phyloP scores from a whole-genome alignment of 2,797 vertebrate species.

The Trichosurus vulpecula region DNA sequence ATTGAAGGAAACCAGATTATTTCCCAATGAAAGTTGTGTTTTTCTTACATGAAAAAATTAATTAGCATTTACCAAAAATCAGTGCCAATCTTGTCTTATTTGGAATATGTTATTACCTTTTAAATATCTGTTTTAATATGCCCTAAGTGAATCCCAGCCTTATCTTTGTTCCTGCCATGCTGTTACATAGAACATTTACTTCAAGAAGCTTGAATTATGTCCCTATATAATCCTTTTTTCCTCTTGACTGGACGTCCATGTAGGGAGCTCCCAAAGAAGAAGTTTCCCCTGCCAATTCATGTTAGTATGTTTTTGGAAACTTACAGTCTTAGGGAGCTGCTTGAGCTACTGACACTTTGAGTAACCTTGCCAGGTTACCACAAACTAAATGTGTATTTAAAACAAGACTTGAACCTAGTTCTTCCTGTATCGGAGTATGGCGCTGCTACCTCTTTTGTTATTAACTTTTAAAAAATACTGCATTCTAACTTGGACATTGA shows the following conservation, averaged over 20 bases:
- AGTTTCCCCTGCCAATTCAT: neutral
- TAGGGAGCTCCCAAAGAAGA: neutral
- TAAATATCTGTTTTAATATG: constrained; percentile 24
- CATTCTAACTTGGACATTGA: neutral
- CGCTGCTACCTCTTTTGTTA: neutral
- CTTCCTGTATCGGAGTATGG: neutral
- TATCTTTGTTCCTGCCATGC: neutral
- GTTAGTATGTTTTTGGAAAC: neutral
- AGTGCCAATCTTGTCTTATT: neutral
- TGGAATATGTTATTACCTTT: constrained; percentile 30
- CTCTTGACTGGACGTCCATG: neutral
- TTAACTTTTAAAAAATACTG: neutral
- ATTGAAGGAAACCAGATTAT: constrained; percentile 20
- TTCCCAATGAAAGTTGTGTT: neutral
- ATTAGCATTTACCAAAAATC: neutral
- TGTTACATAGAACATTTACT: neutral
- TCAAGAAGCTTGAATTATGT: constrained; percentile 6
- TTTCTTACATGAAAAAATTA: constrained; percentile 13
- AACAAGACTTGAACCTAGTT: neutral
- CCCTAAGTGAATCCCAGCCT: neutral
- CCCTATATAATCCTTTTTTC: neutral
- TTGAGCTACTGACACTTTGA: neutral
- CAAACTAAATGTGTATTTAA: neutral
- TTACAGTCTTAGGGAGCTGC: neutral
- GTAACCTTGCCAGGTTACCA: neutral